phyloP scores from a whole-genome alignment of 2,888 invertebrate genomes.

The Nemapogon koenigi region DNA sequence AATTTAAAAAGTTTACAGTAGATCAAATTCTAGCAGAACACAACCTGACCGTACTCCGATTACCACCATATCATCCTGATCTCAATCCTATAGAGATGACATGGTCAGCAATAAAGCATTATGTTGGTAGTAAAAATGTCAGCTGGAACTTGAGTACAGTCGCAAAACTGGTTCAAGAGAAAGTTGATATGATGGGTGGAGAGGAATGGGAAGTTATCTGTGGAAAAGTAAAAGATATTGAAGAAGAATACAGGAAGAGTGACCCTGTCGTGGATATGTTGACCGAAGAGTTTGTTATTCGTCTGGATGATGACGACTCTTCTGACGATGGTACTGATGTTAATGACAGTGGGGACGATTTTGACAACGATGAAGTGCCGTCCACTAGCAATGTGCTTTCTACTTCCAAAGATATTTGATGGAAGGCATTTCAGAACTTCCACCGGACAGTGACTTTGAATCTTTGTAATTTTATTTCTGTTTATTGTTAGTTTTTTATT shows the following conservation, averaged over 20 bases:
- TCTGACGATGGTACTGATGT: conserved; percentile 1
- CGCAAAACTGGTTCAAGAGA: conserved; percentile 8
- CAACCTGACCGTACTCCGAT: conserved; percentile 13
- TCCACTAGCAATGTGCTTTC: too few species aligned
- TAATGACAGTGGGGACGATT: too few species aligned
- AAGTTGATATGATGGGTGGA: conserved; percentile 11
- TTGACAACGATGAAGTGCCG: too few species aligned
- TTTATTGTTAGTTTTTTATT: too few species aligned
- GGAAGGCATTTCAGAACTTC: too few species aligned
- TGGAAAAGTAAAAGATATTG: conserved; percentile 14
- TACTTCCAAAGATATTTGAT: too few species aligned
- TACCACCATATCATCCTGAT: conserved; percentile 21
- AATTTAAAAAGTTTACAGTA: conserved; percentile 15
- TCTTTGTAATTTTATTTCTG: too few species aligned
- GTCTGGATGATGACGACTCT: conserved; percentile 8
- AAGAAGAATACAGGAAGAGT: conserved; percentile 15
- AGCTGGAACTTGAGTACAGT: not conserved
- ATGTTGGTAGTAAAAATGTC: conserved; percentile 8
- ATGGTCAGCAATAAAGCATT: conserved; percentile 7
- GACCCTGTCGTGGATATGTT: conserved; percentile 15
- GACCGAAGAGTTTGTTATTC: conserved; percentile 12
- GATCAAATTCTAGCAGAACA: conserved; percentile 16
- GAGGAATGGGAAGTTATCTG: conserved; percentile 13
- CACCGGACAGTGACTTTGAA: too few species aligned
- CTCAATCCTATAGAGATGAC: conserved; percentile 10